These are phyloP conservation scores for Listronotus oregonensis DNA, from an alignment of 1,140 invertebrate genomes.

Conservation along the genomic window DNA sequence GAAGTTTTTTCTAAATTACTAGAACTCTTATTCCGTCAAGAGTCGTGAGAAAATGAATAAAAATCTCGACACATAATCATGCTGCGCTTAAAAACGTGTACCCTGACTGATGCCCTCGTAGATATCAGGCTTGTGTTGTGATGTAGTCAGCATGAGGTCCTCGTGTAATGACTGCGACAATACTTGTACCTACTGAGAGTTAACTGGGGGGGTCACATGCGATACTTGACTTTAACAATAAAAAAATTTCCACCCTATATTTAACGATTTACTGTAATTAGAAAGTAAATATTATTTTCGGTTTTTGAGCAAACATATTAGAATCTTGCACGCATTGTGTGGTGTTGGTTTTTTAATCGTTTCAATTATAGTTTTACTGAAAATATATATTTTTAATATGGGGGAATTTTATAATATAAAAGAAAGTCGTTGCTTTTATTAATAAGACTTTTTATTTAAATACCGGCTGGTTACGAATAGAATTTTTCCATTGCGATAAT, in stretches of 20 bases:
- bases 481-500: too few species aligned
- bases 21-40: constrained; percentile 11
- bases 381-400: too few species aligned
- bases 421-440: too few species aligned
- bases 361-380: too few species aligned
- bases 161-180: constrained; percentile 40
- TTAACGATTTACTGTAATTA: constrained; percentile 2
- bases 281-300: constrained; percentile 14
- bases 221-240: constrained; percentile 42
- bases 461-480: too few species aligned
- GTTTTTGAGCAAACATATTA: constrained; percentile 3
- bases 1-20: too few species aligned
- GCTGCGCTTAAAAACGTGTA: constrained; percentile 28
- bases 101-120: constrained; percentile 33
- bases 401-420: too few species aligned
- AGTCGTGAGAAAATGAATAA: constrained; percentile 36
- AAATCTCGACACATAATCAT: constrained; percentile 31
- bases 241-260: constrained; percentile 21
- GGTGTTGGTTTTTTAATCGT: too few species aligned
- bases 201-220: constrained; percentile 32
- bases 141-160: constrained; percentile 33
- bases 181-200: constrained; percentile 17
- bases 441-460: too few species aligned
- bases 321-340: too few species aligned
- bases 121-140: constrained; percentile 37